Evolutionary conservation across 2,888 invertebrate genomes (phyloP).

Genomic region (Chrysomela aeneicollis): DNA sequence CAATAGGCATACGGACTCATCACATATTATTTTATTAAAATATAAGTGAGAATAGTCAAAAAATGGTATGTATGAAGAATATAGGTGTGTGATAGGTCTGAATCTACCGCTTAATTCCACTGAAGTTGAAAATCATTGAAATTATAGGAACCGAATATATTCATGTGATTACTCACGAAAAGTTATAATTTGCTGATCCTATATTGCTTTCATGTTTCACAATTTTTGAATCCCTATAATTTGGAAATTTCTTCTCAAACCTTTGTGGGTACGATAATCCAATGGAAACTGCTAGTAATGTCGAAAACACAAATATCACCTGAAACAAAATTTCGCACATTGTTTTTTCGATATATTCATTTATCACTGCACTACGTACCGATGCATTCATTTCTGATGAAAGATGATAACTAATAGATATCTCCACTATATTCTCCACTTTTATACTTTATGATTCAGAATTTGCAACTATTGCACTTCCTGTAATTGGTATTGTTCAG

Average conservation of each 20-base stretch:
- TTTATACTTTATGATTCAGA: conserved; percentile 24
- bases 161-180: conserved; percentile 38
- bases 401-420: conserved; percentile 19
- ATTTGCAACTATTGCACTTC: conserved; percentile 13
- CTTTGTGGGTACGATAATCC: conserved; percentile 35
- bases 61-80: too few relatives aligned
- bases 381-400: conserved; percentile 21
- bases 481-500: conserved; percentile 21
- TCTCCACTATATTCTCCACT: conserved; percentile 12
- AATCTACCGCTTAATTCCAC: too few relatives aligned
- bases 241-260: conserved; percentile 23
- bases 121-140: too few relatives aligned
- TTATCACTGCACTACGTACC: conserved; percentile 14
- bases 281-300: conserved; percentile 3
- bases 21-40: too few relatives aligned
- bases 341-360: neutral
- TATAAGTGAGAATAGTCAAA: too few relatives aligned
- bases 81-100: too few relatives aligned
- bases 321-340: neutral
- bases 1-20: too few relatives aligned
- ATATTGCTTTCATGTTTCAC: conserved; percentile 43
- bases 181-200: conserved; percentile 41
- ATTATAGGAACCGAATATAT: neutral
- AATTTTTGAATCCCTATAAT: conserved; percentile 40
- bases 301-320: conserved; percentile 17